Conservation (phyloP, 1,140 invertebrate species). For the Zaprionus ornatus region DNA sequence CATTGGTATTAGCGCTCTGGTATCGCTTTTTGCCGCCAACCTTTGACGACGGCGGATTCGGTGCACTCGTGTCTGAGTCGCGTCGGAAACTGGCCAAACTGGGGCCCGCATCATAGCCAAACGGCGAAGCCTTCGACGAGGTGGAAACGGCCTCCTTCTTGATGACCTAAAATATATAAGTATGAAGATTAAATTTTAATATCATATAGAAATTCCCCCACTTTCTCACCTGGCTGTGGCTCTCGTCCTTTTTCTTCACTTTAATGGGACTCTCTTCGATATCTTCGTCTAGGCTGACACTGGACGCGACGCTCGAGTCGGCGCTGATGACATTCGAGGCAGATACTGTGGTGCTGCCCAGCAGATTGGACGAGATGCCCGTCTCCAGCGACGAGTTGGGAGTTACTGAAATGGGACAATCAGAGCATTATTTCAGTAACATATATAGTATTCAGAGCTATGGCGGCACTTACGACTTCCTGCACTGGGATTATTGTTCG, state of each 20-base stretch:
- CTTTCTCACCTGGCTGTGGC: slow-evolving; percentile 63
- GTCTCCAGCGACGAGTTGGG: slow-evolving; percentile 82
- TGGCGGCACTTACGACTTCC: slow-evolving; percentile 74
- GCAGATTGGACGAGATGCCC: slow-evolving; percentile 78
- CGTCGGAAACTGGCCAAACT: slow-evolving; percentile 70
- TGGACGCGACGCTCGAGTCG: slow-evolving; percentile 83
- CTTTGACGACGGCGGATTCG: slow-evolving; percentile 49
- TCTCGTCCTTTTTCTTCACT: slow-evolving; percentile 82
- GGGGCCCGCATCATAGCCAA: slow-evolving; percentile 69
- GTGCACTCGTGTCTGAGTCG: slow-evolving; percentile 62
- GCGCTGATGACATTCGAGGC: slow-evolving; percentile 82
- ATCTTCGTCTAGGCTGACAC: slow-evolving; percentile 82
- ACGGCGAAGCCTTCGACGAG: slow-evolving; percentile 75
- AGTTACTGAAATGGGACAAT: slow-evolving; percentile 56
- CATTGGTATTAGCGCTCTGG: slow-evolving; percentile 61
- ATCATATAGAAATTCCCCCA: neutral
- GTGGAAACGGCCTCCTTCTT: slow-evolving; percentile 83
- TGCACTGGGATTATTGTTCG: slow-evolving; percentile 87
- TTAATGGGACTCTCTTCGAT: slow-evolving; percentile 80
- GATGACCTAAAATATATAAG: slow-evolving; percentile 55
- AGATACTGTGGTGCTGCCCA: slow-evolving; percentile 77
- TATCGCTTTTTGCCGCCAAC: slow-evolving; percentile 64
- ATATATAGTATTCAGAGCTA: neutral
- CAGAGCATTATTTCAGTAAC: neutral
- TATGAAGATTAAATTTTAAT: neutral